These are phyloP conservation scores for Aelia acuminata DNA, from an alignment of 2,888 invertebrate genomes.

Conservation along the genomic window DNA sequence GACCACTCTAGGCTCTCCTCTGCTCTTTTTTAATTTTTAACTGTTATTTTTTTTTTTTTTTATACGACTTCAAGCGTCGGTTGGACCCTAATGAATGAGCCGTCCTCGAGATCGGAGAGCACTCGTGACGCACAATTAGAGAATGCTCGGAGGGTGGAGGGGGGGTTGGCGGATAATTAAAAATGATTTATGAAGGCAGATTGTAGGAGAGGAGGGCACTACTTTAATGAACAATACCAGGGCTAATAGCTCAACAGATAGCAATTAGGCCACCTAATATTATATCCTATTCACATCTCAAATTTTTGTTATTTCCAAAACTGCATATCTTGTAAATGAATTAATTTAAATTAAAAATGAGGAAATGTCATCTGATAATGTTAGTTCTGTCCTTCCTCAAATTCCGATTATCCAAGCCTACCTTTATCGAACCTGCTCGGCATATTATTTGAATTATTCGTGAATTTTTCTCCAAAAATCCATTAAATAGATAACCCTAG, in stretches of 20 bases:
- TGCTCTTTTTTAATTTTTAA: slow-evolving; percentile 20
- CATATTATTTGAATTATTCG: too few species aligned
- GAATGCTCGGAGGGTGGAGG: neutral
- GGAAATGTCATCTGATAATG: too few species aligned
- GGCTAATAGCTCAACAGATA: neutral
- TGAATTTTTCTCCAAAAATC: too few species aligned
- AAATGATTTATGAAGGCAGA: slow-evolving; percentile 48
- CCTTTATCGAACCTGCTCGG: too few species aligned
- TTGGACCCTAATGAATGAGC: neutral
- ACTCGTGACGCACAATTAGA: slow-evolving; percentile 48
- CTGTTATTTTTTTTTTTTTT: slow-evolving; percentile 29
- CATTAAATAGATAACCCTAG: too few species aligned
- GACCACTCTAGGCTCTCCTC: neutral
- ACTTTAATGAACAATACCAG: neutral
- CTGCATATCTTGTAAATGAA: too few species aligned
- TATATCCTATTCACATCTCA: too few species aligned
- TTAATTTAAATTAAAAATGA: too few species aligned
- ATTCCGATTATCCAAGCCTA: too few species aligned
- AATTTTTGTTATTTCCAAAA: too few species aligned
- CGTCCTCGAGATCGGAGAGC: neutral
- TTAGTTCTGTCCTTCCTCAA: too few species aligned
- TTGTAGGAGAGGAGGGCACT: slow-evolving; percentile 6
- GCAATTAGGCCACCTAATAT: neutral
- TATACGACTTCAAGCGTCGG: neutral
- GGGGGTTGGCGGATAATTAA: slow-evolving; percentile 38